A percentile compares a stretch with the other conserved stretches of the same genome.
Conservation (phyloP, 2,113 vertebrate species). For the Megaptera novaeangliae region DNA sequence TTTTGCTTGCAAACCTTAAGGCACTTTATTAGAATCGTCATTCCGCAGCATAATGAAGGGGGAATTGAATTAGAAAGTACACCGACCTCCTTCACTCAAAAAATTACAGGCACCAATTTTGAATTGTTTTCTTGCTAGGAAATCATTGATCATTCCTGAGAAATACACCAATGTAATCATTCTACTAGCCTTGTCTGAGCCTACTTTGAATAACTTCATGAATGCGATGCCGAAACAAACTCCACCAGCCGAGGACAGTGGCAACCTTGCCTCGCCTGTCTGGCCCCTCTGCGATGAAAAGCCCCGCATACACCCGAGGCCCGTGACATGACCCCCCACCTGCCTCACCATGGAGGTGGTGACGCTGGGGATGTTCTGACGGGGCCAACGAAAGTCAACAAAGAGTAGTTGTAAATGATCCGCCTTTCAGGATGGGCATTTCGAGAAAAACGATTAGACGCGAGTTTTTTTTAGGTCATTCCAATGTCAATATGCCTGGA, state of each 20-base stretch:
- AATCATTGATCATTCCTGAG: neutral
- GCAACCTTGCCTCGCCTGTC: neutral
- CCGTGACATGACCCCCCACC: neutral
- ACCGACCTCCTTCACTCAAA: neutral
- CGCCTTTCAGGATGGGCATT: neutral
- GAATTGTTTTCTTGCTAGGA: neutral
- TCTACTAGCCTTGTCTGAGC: neutral
- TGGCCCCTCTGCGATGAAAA: neutral
- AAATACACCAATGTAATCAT: neutral
- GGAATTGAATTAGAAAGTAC: neutral
- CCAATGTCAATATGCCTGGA: neutral
- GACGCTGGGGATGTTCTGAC: neutral
- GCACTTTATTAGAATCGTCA: neutral
- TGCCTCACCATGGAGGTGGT: accelerated
- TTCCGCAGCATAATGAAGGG: neutral
- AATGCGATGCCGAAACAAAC: neutral
- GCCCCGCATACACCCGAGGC: accelerated
- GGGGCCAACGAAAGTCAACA: neutral
- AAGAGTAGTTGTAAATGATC: neutral
- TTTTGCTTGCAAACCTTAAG: neutral
- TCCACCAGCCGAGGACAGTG: accelerated
- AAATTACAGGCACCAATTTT: neutral
- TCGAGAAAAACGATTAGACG: neutral
- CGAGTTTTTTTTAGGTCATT: neutral
- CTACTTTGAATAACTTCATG: neutral